A percentile compares a stretch with the other conserved stretches of the same genome.
These are phyloP conservation scores for Osmoderma eremita DNA, from an alignment of 2,888 invertebrate species.

Conservation along the genomic window DNA sequence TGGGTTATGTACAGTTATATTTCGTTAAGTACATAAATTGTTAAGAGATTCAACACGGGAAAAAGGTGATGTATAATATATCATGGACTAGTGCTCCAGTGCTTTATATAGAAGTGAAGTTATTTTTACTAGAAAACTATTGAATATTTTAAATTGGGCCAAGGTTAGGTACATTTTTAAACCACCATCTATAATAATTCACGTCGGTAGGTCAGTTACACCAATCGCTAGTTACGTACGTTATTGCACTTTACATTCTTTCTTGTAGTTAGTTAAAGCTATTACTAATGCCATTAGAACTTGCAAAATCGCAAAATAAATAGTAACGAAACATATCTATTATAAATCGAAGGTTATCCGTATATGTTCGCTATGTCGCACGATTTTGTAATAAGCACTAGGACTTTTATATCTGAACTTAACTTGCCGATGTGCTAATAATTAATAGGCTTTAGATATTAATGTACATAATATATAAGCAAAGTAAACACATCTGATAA, in stretches of 20 bases:
- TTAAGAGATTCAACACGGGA: no score
- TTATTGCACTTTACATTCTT: not conserved
- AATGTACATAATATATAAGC: no score
- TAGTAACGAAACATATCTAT: not conserved
- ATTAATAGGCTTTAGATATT: no score
- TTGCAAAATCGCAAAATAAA: not conserved
- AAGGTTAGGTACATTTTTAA: slow-evolving; percentile 16
- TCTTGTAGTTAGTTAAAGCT: not conserved
- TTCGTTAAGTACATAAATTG: no score
- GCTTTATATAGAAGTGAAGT: slow-evolving; percentile 4
- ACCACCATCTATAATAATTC: not conserved
- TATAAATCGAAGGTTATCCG: no score
- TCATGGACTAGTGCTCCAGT: not conserved
- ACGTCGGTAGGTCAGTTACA: slow-evolving; percentile 13
- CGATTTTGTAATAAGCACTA: no score
- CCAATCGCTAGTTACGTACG: not conserved
- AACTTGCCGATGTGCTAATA: no score
- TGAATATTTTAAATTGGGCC: slow-evolving; percentile 27
- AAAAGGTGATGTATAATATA: not conserved
- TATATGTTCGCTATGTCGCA: no score
- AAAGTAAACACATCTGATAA: no score
- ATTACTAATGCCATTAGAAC: no score
- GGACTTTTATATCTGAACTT: no score
- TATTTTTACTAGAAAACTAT: slow-evolving; percentile 26
- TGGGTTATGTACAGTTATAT: no score